These are phyloP conservation scores for Drepana falcataria DNA, from an alignment of 2,888 invertebrate genomes.

Conservation along the genomic window DNA sequence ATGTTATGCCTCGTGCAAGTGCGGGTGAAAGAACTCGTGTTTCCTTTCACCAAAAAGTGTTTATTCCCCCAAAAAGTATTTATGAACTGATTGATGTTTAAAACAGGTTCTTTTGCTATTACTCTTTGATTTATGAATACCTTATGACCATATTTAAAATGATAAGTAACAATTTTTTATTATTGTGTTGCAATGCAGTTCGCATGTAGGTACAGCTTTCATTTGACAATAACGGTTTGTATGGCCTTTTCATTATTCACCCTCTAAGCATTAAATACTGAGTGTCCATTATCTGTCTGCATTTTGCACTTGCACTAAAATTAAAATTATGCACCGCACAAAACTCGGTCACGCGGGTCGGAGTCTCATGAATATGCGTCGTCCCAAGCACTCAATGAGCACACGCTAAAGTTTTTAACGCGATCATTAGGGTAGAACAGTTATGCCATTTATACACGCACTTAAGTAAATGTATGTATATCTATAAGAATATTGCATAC, in stretches of 20 bases:
- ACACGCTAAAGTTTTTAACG: conserved; percentile 20
- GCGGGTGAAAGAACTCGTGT: conserved; percentile 25
- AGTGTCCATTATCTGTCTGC: conserved; percentile 3
- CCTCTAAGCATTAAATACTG: conserved; percentile 19
- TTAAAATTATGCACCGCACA: conserved; percentile 14
- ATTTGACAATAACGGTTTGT: conserved; percentile 22
- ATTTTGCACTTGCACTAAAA: conserved; percentile 2
- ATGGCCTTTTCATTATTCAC: conserved; percentile 54
- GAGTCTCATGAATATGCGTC: conserved; percentile 26
- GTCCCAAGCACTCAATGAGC: conserved; percentile 13
- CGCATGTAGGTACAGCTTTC: not conserved
- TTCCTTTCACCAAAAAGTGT: conserved; percentile 2
- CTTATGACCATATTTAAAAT: no score
- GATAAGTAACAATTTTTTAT: no score
- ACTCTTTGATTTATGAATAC: no score
- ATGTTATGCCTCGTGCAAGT: conserved; percentile 13
- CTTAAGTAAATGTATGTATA: conserved; percentile 16
- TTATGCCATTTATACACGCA: conserved; percentile 15
- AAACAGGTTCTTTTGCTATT: no score
- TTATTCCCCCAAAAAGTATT: not conserved
- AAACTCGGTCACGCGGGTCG: conserved; percentile 22
- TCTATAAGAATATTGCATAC: conserved; percentile 18
- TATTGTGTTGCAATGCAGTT: no score
- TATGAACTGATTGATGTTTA: no score
- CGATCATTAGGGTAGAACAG: conserved; percentile 29